phyloP scores from a whole-genome alignment of 2,113 vertebrate genomes.

The Acrocephalus arundinaceus region DNA sequence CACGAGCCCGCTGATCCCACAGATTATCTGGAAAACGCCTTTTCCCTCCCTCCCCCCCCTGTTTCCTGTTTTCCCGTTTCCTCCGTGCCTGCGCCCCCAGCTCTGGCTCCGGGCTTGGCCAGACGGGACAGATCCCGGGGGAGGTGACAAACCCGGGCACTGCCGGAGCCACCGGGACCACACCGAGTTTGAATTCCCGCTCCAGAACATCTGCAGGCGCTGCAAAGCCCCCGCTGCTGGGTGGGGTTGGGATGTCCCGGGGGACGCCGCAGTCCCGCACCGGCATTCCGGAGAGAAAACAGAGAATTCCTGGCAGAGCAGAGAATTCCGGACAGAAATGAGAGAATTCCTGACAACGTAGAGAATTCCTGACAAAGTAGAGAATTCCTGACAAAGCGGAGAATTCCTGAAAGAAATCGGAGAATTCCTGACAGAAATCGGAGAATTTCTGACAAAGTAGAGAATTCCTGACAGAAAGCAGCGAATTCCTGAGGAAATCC shows the following conservation, averaged over 20 bases:
- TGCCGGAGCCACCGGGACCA: background rate
- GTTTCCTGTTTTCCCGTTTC: rapidly evolving
- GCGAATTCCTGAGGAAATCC: too few species aligned
- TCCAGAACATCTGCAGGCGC: background rate
- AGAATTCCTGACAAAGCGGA: too few species aligned
- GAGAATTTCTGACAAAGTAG: too few species aligned
- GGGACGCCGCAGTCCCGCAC: background rate
- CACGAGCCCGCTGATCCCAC: rapidly evolving
- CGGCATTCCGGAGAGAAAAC: too few species aligned
- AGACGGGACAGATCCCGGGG: rapidly evolving
- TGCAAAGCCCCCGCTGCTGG: background rate
- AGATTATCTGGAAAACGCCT: background rate
- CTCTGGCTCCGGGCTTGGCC: background rate
- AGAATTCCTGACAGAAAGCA: too few species aligned
- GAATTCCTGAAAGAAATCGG: too few species aligned
- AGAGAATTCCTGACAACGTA: too few species aligned
- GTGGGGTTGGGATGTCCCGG: background rate
- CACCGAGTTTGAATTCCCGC: too few species aligned
- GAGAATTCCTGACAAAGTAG: too few species aligned
- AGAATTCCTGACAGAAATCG: too few species aligned
- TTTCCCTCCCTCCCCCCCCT: background rate
- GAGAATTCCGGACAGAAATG: too few species aligned
- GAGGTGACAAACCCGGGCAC: background rate
- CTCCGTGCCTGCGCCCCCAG: background rate
- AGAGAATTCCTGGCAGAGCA: too few species aligned